Evolutionary conservation across 2,113 vertebrate genomes (phyloP).

Genomic region (Nerophis lumbriciformis): DNA sequence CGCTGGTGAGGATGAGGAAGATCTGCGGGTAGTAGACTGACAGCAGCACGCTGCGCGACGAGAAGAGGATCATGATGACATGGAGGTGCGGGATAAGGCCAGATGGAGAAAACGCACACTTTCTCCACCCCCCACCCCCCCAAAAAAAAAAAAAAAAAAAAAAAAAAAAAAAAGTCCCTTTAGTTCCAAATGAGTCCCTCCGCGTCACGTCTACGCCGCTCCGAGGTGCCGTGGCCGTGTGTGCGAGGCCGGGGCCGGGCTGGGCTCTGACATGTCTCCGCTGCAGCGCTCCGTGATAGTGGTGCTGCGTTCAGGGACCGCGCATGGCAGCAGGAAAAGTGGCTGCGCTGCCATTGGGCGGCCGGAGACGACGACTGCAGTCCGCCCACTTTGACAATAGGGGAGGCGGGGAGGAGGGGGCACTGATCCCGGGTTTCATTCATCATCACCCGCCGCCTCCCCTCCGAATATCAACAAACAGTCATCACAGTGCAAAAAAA

Average conservation of each 20-base stretch:
- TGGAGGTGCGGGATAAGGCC: conserved; percentile 37
- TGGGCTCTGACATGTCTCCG: conserved; percentile 82
- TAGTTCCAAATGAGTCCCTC: conserved; percentile 67
- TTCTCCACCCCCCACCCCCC: neutral
- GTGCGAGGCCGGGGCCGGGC: conserved; percentile 72
- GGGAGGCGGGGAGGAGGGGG: conserved; percentile 1
- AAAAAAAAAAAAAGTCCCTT: conserved; percentile 31
- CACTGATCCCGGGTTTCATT: conserved; percentile 58
- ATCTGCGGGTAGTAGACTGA: conserved; percentile 96
- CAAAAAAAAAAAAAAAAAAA: neutral
- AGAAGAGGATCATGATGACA: conserved; percentile 91
- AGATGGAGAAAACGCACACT: conserved; percentile 3
- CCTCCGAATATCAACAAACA: conserved; percentile 52
- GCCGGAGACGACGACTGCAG: conserved; percentile 70
- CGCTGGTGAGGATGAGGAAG: conserved; percentile 96
- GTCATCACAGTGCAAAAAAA: conserved; percentile 26
- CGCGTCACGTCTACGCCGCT: conserved; percentile 72
- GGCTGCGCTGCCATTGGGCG: conserved; percentile 87
- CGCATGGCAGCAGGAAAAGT: conserved; percentile 77
- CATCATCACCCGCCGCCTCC: conserved; percentile 35
- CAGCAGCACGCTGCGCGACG: conserved; percentile 89
- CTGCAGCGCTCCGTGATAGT: conserved; percentile 74
- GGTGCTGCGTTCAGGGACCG: conserved; percentile 82
- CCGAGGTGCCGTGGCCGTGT: conserved; percentile 73
- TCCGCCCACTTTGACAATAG: conserved; percentile 86